Base-by-base conservation (phyloP, 2,888 invertebrate species). In the Fabriciana adippe region DNA sequence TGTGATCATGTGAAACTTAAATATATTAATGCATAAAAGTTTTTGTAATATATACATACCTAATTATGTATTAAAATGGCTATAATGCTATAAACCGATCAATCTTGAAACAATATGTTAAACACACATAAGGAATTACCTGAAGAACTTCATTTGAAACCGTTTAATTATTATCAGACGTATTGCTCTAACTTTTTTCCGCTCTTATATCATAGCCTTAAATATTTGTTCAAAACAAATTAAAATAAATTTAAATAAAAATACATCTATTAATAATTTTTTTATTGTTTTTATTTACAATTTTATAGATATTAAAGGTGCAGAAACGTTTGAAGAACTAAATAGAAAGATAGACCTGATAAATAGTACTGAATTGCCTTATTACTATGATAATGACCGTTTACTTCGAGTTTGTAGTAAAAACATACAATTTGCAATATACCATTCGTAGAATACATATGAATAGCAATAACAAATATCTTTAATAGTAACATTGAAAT, bases 311-410 rank as follows among this genome's bases (percentile, higher is more conserved):
- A n/a, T 59, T 6, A 8, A 59, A 16, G 59, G 59, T 16, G 59
- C 47, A 59, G 48, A 59, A 59, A 59, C 59, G 26, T 48, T 31
- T 59, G 48, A 48, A 59, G 47, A 31, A 21, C 48, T 59, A 11
- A 41, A 11, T 8, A 41, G 11, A 11, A 11, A 41, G 2, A 41
- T 8, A 8, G 2, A 41, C 11, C 11, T n/a, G 21, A 47, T 57
- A 57, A 57, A 47, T 8, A 57, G 47, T 26, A 6, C 21, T 59
- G 21, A 59, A 47, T 48, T 48, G 47, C 47, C 47, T 59, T 21
- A 59, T 48, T 59, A 59, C 13, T 59, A 59, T 59, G 57, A 59
- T 59, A 59, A 59, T 59, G 26, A 26, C 21, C 26, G 57, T 11
- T 26, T 26, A 59, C 45, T n/a, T 13, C 15, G 57, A 26, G 21